These are phyloP conservation scores for Neogale vison DNA, from an alignment of 2,113 vertebrate genomes.

Conservation along the genomic window DNA sequence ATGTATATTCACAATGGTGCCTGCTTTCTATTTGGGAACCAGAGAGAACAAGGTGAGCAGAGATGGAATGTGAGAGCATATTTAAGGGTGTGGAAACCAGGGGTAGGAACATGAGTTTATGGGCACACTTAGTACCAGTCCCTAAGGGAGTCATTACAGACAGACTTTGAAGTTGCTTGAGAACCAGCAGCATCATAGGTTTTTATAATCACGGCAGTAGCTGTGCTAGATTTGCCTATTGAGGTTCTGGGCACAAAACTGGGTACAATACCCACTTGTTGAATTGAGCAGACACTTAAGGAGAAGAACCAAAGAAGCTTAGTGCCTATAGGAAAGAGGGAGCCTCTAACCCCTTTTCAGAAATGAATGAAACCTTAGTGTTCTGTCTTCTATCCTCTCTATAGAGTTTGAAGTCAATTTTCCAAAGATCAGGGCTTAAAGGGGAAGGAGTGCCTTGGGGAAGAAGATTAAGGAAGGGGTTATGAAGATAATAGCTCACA, in stretches of 20 bases:
- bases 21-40: background rate
- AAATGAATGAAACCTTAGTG: background rate
- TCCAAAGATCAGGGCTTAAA: constrained; percentile 33
- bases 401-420: background rate
- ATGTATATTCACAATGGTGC: background rate
- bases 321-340: rapidly evolving
- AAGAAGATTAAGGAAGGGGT: background rate
- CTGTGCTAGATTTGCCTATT: background rate
- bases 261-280: background rate
- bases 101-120: constrained; percentile 8
- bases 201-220: background rate
- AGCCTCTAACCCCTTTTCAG: background rate
- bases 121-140: background rate
- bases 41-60: background rate
- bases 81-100: constrained; percentile 21
- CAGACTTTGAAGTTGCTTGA: constrained; percentile 8
- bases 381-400: background rate
- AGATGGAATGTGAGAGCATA: background rate
- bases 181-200: background rate
- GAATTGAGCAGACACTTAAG: constrained; percentile 7
- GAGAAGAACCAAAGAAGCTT: background rate
- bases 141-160: constrained; percentile 29
- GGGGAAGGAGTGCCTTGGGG: background rate
- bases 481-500: background rate
- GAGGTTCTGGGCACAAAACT: background rate